Evolutionary conservation across 2,888 invertebrate genomes (phyloP), one percentile per base, ranked within the genome.

Genomic region (Beris morrisii): DNA sequence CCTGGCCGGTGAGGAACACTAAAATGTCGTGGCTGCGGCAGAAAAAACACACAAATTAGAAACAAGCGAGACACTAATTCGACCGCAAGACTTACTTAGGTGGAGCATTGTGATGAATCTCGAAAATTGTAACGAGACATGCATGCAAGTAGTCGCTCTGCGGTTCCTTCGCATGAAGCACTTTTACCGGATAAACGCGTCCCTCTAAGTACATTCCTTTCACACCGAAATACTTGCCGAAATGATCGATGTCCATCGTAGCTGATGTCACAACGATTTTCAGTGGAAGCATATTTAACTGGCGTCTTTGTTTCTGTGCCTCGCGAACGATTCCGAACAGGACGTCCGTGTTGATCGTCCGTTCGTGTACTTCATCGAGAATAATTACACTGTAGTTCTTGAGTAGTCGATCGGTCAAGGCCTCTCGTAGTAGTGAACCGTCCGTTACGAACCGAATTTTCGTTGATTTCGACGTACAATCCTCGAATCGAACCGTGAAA

Each of bases 241-340:
- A 97, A 74, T 93, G 90, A 79, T 95, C 94, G 7, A 95, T 94
- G 81, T 97, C 94, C 94, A 97, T 95, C 12, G 97, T 97, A 0
- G 97, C 97, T 0, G 96, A 97, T 89, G 96, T 96, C 56, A 96
- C 84, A 44, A 97, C 86, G 76, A 91, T 87, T 83, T 92, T 93
- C 11, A 93, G 77, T 1, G 86, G 85, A 54, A 82, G 75, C 59
- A 85, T 71, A 67, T 85, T 86, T 3, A 73, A 67, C 30, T 38
- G 54, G 73, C 84, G 83, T 66, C 95, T 84, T 71, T 88, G 84
- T 73, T 85, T 87, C 76, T 96, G 96, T 0, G 95, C 95, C 71
- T 88, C 83, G 79, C 95, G 94, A 0, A 95, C 91, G 73, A 97
- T 91, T 0, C 96, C 96, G 82, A 97, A 93, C 1, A 97, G 82